Base-by-base conservation (phyloP, 2,888 invertebrate species). In the Drosophila fungiperda region DNA sequence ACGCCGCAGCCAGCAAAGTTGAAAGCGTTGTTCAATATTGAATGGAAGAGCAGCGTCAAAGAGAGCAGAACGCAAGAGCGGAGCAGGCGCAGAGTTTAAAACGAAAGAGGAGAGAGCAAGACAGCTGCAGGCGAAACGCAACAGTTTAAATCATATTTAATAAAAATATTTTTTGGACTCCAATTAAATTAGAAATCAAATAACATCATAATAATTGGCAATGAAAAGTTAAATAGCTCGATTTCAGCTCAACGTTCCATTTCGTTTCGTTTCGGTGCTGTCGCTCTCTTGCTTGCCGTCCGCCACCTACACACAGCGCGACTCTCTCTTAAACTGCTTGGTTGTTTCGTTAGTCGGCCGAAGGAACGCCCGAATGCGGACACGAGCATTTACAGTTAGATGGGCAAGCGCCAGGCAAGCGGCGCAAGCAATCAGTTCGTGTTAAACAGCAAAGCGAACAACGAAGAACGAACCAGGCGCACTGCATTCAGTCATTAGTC, bases 401-500 rank as follows among this genome's bases (percentile, higher is more conserved):
- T 55, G 40, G 55, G 38, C 26, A 15, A n/a, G 29, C 52, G 32
- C 54, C 66, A 63, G 64, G 53, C 35, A 48, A 50, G 20, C 61
- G 40, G 26, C 53, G 35, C 80, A 71, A 50, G 38, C 72, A 78
- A 80, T 78, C 81, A 78, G 78, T 78, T 78, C 78, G 78, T 76
- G 54, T 76, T 68, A 64, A 68, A 66, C 72, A 53, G 50, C 42
- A 53, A 53, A 53, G 33, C 61, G 53, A 35, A 12, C 26, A 45
- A 15, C 45, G 45, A 45, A 45, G 45, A 55, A 50, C 71, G 62
- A 71, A 40, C 57, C 57, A 57, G 38, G 57, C 60, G 55, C 53
- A 75, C 81, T 79, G 78, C 45, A 45, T 23, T 45, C 45, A 45
- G 45, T 82, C 88, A 84, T 90, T 89, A 90, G 86, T 91, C 91